Percentiles rank a stretch among this genome's conserved stretches.
Conservation (phyloP, 2,113 vertebrate species). For the Scatophagus argus region DNA sequence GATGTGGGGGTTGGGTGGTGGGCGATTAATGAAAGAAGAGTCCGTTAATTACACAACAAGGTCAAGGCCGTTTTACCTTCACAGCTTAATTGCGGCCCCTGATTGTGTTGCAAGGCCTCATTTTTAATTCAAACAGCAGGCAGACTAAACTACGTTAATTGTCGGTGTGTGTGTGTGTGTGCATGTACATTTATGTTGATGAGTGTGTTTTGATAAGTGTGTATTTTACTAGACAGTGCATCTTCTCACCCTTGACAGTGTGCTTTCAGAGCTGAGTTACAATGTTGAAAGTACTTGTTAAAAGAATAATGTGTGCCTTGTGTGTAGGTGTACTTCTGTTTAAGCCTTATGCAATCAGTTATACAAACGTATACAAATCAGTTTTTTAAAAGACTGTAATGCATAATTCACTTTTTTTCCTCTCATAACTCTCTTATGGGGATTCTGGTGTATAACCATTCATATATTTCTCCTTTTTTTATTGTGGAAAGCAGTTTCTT, state of each 20-base stretch:
- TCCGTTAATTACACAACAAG: slow-evolving; percentile 82
- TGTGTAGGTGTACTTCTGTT: background rate
- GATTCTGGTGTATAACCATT: slow-evolving; percentile 25
- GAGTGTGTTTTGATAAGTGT: background rate
- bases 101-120: slow-evolving; percentile 69
- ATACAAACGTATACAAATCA: background rate
- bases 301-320: background rate
- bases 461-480: background rate
- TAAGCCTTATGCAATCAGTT: background rate
- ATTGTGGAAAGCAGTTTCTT: slow-evolving; percentile 24
- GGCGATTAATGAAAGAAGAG: slow-evolving; percentile 77
- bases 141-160: slow-evolving; percentile 67
- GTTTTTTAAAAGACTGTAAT: background rate
- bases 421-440: background rate
- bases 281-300: slow-evolving; percentile 8
- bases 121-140: slow-evolving; percentile 70
- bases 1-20: slow-evolving; percentile 6
- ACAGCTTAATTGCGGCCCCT: slow-evolving; percentile 75
- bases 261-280: background rate
- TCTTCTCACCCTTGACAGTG: background rate
- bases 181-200: background rate
- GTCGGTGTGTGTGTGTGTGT: slow-evolving; percentile 25
- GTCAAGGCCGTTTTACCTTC: slow-evolving; percentile 79
- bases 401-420: background rate
- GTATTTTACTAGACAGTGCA: background rate